Evolutionary conservation across 2,797 vertebrate genomes (phyloP).

Genomic region (Ambastaia sidthimunki): DNA sequence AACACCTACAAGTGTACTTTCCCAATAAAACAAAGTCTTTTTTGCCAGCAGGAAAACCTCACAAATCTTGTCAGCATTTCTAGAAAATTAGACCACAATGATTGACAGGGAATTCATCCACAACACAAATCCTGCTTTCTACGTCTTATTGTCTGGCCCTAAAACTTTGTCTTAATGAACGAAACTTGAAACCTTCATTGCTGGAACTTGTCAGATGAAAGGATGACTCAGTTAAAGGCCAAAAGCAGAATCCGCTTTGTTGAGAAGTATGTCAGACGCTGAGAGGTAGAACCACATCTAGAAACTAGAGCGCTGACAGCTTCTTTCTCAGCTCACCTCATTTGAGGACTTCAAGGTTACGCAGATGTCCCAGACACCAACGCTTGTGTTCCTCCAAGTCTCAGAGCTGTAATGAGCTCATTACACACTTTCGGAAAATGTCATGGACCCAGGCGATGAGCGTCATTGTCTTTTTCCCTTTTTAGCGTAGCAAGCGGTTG

Average conservation of each 20-base stretch:
- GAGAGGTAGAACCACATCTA: conserved; percentile 9
- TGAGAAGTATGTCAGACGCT: conserved; percentile 41
- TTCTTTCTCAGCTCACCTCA: conserved; percentile 36
- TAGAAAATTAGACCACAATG: neutral
- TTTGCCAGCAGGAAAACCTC: conserved; percentile 27
- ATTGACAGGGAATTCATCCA: conserved; percentile 16
- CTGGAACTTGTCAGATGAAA: conserved; percentile 42
- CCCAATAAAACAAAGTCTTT: conserved; percentile 15
- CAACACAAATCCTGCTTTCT: conserved; percentile 14
- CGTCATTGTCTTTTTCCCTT: conserved; percentile 18
- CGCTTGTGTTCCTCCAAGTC: conserved; percentile 38
- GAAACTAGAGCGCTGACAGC: conserved; percentile 29
- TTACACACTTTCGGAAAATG: conserved; percentile 44
- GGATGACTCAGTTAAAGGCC: conserved; percentile 46
- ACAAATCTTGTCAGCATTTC: conserved; percentile 27
- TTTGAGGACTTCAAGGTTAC: conserved; percentile 53
- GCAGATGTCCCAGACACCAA: conserved; percentile 33
- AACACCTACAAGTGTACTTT: conserved; percentile 27
- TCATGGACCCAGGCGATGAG: conserved; percentile 41
- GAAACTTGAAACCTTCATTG: conserved; percentile 14
- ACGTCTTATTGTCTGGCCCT: conserved; percentile 1
- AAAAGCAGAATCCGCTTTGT: conserved; percentile 37
- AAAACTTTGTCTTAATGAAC: conserved; percentile 33
- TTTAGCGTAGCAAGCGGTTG: conserved; percentile 18
- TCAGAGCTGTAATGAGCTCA: conserved; percentile 48